Evolutionary conservation across 92 coral and sea anemone genomes (phyloP).

Genomic region (Scolanthus callimorphus): DNA sequence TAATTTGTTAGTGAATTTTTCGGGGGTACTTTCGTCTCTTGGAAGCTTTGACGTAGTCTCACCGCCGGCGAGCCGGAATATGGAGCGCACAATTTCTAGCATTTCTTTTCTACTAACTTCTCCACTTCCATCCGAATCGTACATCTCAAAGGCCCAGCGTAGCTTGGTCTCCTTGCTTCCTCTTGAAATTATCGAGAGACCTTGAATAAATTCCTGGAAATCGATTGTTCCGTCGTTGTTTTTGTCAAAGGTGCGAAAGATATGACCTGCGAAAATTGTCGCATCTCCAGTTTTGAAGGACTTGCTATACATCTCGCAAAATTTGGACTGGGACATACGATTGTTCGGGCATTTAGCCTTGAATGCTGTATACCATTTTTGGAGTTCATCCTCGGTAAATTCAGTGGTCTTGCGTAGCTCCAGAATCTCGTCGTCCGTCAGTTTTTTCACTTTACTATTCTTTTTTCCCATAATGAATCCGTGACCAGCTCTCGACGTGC

Average conservation of each 20-base stretch:
- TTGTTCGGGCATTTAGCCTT: slow-evolving; percentile 92
- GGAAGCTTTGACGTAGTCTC: slow-evolving; percentile 52
- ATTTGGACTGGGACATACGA: slow-evolving; percentile 89
- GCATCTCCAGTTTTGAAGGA: slow-evolving; percentile 91
- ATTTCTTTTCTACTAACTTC: slow-evolving; percentile 84
- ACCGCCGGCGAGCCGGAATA: slow-evolving; percentile 93
- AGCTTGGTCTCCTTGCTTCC: slow-evolving; percentile 92
- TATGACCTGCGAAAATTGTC: slow-evolving; percentile 86
- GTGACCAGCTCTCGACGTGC: neutral
- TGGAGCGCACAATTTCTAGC: slow-evolving; percentile 92
- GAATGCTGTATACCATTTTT: slow-evolving; percentile 90
- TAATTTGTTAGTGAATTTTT: slow-evolving; percentile 92
- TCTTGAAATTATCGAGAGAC: slow-evolving; percentile 88
- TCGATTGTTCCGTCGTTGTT: slow-evolving; percentile 97
- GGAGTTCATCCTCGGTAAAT: slow-evolving; percentile 83
- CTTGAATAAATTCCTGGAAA: slow-evolving; percentile 92
- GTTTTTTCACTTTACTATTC: slow-evolving; percentile 61
- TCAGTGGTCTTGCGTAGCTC: slow-evolving; percentile 89
- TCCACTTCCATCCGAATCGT: slow-evolving; percentile 95
- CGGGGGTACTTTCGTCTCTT: slow-evolving; percentile 94
- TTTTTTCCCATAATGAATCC: slow-evolving; percentile 57
- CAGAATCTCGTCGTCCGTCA: slow-evolving; percentile 71
- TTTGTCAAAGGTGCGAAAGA: slow-evolving; percentile 96
- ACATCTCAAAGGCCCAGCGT: slow-evolving; percentile 99
- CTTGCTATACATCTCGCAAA: slow-evolving; percentile 85